phyloP scores from a whole-genome alignment of 2,113 vertebrate genomes.

The Pituophis catenifer region DNA sequence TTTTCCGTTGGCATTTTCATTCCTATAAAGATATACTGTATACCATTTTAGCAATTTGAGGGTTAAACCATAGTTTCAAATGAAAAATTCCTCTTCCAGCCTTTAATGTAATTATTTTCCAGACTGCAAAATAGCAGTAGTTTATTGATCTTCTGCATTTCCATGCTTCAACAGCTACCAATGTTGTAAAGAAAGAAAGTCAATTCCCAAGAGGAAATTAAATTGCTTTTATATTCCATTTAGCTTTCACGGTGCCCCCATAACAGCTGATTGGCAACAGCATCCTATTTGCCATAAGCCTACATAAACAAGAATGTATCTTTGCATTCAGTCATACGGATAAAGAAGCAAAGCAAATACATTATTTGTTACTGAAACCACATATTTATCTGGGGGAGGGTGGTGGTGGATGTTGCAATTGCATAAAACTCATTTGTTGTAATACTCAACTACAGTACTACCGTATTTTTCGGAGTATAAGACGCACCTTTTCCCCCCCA shows the following conservation, averaged over 20 bases:
- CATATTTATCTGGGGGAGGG: neutral
- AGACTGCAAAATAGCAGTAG: neutral
- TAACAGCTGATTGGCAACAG: conserved; percentile 6
- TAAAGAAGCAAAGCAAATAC: accelerated
- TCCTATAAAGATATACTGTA: accelerated
- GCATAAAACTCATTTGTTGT: neutral
- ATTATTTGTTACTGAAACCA: accelerated
- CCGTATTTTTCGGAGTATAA: no score
- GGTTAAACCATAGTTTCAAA: neutral
- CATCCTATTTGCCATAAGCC: neutral
- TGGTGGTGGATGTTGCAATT: neutral
- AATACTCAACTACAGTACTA: neutral
- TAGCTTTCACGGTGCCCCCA: neutral
- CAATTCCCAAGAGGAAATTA: neutral
- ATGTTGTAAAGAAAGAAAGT: neutral
- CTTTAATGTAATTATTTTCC: neutral
- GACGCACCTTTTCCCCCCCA: no score
- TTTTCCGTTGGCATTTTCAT: neutral
- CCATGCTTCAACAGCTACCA: neutral
- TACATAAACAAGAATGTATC: neutral
- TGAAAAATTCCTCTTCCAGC: accelerated
- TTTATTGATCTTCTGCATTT: neutral
- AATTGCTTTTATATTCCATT: conserved; percentile 7
- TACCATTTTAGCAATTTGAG: neutral
- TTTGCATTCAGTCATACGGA: neutral